phyloP scores from a whole-genome alignment of 1,140 invertebrate species.

The Sarcophaga bullata region DNA sequence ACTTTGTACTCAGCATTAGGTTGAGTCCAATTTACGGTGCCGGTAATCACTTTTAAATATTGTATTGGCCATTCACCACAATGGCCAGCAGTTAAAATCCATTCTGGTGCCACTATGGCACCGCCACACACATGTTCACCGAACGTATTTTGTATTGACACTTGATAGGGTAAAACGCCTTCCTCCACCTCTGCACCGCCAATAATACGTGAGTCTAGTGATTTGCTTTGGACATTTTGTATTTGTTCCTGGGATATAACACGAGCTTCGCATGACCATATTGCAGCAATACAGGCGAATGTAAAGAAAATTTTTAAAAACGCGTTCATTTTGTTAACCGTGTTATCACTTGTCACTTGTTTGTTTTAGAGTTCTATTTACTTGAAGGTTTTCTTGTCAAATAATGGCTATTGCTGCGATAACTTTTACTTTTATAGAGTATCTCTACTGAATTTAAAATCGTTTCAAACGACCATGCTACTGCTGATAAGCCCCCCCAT shows the following conservation, averaged over 20 bases:
- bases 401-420: background rate
- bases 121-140: conserved; percentile 66
- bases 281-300: background rate
- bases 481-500: background rate
- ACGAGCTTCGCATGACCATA: background rate
- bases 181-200: conserved; percentile 64
- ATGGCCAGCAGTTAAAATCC: conserved; percentile 66
- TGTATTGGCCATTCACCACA: conserved; percentile 63
- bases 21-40: conserved; percentile 53
- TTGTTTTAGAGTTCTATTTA: background rate
- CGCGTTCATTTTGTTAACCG: conserved; percentile 17
- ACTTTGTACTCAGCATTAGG: conserved; percentile 55
- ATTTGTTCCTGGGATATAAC: background rate
- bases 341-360: background rate
- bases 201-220: conserved; percentile 57
- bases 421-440: conserved; percentile 36
- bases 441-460: too few relatives aligned
- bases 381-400: background rate
- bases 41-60: conserved; percentile 57
- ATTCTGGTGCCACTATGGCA: conserved; percentile 59
- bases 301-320: background rate
- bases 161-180: conserved; percentile 65
- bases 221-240: background rate
- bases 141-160: conserved; percentile 63
- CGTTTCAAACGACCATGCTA: background rate